Conservation (phyloP, 1,140 invertebrate species). For the Goniozus legneri region DNA sequence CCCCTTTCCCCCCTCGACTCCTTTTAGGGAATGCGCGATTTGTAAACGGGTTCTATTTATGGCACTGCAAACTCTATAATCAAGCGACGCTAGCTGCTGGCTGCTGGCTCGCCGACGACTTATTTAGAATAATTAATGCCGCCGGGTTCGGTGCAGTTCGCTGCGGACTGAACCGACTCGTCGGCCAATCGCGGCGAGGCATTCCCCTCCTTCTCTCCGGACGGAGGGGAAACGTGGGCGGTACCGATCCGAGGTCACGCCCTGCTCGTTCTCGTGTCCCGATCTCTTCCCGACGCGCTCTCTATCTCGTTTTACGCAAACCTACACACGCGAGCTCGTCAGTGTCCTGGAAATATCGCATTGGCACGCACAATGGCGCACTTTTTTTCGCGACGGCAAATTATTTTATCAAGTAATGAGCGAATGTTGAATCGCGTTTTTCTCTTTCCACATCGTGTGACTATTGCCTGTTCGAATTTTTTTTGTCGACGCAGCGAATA, state of each 20-base stretch:
- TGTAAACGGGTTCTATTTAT: conserved; percentile 53
- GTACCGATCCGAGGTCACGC: conserved; percentile 24
- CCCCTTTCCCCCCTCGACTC: too few species aligned
- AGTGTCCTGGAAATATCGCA: too few species aligned
- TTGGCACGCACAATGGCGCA: too few species aligned
- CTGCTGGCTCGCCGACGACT: conserved; percentile 52
- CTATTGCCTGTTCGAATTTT: not conserved
- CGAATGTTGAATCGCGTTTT: too few species aligned
- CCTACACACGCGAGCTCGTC: too few species aligned
- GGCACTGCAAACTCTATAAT: conserved; percentile 52
- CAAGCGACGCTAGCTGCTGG: conserved; percentile 41
- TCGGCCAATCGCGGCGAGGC: conserved; percentile 28
- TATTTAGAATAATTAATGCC: conserved; percentile 55
- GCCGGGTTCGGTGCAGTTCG: conserved; percentile 27
- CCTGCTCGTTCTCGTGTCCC: too few species aligned
- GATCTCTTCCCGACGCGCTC: too few species aligned
- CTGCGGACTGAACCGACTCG: conserved; percentile 27
- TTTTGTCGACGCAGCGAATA: too few species aligned
- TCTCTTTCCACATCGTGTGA: not conserved
- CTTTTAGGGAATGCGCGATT: conserved; percentile 41
- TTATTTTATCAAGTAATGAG: too few species aligned
- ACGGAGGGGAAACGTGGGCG: conserved; percentile 38
- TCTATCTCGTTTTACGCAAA: too few species aligned
- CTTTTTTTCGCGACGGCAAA: too few species aligned
- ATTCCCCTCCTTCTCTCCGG: conserved; percentile 16